Conservation (phyloP, 2,797 vertebrate genomes). For the Pseudotriccus pelzelni region DNA sequence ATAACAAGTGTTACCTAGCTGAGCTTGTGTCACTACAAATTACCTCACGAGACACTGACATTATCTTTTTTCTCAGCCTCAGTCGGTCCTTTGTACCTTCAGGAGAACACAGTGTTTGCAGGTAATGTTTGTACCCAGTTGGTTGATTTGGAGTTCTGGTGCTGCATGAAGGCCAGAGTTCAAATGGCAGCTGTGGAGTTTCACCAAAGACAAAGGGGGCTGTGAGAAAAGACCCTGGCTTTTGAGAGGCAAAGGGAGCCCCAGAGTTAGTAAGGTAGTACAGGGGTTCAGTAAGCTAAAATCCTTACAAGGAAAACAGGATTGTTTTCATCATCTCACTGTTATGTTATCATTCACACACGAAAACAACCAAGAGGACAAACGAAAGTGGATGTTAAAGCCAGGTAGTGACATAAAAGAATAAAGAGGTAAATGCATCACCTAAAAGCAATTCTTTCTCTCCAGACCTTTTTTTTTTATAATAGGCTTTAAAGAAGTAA, state of each 20-base stretch:
- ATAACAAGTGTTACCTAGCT: neutral
- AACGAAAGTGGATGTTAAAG: neutral
- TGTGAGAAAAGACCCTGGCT: neutral
- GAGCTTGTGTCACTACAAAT: neutral
- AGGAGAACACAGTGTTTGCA: neutral
- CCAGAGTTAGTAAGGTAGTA: neutral
- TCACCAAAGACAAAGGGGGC: neutral
- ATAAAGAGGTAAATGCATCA: neutral
- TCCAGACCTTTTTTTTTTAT: neutral
- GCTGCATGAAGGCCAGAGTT: neutral
- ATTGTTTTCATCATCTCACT: neutral
- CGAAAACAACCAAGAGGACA: accelerated
- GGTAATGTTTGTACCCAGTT: neutral
- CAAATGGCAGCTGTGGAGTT: neutral
- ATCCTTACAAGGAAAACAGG: neutral
- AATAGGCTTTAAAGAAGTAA: neutral
- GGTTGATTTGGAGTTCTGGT: neutral
- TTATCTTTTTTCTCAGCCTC: neutral
- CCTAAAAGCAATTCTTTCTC: neutral
- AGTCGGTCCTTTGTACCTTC: neutral
- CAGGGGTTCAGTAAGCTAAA: neutral
- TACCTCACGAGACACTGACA: neutral
- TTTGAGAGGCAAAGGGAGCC: neutral
- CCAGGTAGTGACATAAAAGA: neutral
- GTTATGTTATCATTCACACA: neutral